Conservation (phyloP, 2,888 invertebrate species). For the Trichopoda pennipes region DNA sequence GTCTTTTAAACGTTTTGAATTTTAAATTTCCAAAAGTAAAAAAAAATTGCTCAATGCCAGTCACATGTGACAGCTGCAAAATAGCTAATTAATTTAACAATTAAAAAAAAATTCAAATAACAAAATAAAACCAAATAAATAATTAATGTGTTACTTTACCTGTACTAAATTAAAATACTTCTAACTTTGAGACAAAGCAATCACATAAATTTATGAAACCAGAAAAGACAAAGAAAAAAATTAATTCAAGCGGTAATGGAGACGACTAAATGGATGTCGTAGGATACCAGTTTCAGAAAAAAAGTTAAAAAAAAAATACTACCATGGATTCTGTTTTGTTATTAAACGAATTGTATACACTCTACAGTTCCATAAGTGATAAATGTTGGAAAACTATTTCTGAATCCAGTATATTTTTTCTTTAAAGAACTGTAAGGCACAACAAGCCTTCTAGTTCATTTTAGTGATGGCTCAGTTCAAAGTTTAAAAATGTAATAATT, state of each 20-base stretch:
- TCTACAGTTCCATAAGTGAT: too few relatives aligned
- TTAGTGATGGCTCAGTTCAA: too few relatives aligned
- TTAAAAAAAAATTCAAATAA: neutral
- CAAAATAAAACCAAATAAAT: neutral
- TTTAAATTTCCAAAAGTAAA: neutral
- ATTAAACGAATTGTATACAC: too few relatives aligned
- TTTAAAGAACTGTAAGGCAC: too few relatives aligned
- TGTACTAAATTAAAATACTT: constrained; percentile 10
- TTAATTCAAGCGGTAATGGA: neutral
- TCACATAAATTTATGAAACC: constrained; percentile 28
- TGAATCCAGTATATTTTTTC: too few relatives aligned
- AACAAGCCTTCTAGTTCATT: too few relatives aligned
- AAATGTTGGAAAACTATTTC: too few relatives aligned
- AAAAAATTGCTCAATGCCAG: neutral
- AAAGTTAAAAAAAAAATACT: too few relatives aligned
- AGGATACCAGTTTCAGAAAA: too few relatives aligned
- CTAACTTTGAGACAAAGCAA: constrained; percentile 17
- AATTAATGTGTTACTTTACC: constrained; percentile 2
- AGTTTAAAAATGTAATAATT: too few relatives aligned
- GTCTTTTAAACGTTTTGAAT: neutral
- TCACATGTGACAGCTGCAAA: neutral
- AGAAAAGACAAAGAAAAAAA: neutral
- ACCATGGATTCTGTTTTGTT: too few relatives aligned
- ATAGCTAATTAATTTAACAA: neutral
- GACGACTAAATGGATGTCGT: neutral